phyloP scores from a whole-genome alignment of 1,140 invertebrate genomes.

The Euwallacea similis region DNA sequence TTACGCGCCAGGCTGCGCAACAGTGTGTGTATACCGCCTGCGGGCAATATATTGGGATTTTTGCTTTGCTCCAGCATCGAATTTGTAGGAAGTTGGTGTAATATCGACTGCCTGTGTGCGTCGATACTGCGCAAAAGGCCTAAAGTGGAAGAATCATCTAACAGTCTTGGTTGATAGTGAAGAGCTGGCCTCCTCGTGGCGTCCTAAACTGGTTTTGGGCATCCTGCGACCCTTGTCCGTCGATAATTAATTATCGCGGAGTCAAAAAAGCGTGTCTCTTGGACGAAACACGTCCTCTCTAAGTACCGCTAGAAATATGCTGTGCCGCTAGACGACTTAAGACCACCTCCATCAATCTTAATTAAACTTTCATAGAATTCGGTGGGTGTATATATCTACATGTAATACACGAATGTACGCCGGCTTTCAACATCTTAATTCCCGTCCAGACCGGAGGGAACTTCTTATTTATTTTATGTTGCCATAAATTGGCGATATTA shows the following conservation, averaged over 20 bases:
- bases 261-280: constrained; percentile 3
- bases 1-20: neutral
- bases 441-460: constrained; percentile 7
- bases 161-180: too few species aligned
- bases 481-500: constrained; percentile 23
- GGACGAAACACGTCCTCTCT: neutral
- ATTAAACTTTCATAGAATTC: constrained; percentile 29
- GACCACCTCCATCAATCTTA: constrained; percentile 18
- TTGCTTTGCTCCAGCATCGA: constrained; percentile 5
- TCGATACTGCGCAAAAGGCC: too few species aligned
- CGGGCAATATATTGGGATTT: constrained; percentile 14
- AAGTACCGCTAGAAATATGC: constrained; percentile 9
- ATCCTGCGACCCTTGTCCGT: neutral
- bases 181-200: too few species aligned
- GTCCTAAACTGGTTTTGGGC: neutral
- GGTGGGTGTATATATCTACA: constrained; percentile 26
- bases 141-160: too few species aligned
- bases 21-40: constrained; percentile 20
- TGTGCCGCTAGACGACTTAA: constrained; percentile 7
- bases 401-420: constrained; percentile 20
- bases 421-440: constrained; percentile 24
- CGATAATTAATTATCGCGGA: constrained; percentile 2
- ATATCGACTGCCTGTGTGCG: neutral
- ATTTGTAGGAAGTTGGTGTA: neutral
- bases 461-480: constrained; percentile 28